These are phyloP conservation scores for Etheostoma cragini DNA, from an alignment of 2,113 vertebrate species.

Conservation along the genomic window DNA sequence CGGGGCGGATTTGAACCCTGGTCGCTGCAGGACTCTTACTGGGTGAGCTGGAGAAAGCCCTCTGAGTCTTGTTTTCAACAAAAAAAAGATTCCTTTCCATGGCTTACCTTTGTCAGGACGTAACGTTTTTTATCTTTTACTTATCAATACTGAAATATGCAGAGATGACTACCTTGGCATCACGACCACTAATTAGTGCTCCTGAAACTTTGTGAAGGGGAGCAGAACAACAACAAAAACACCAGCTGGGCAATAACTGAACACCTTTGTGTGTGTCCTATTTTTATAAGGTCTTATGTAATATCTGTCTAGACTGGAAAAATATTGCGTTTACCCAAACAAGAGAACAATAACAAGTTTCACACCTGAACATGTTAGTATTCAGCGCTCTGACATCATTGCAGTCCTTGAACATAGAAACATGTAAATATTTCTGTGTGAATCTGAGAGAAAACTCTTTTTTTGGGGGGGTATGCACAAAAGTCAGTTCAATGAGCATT, in stretches of 20 bases:
- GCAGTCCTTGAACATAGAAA: too few species aligned
- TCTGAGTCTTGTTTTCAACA: too few species aligned
- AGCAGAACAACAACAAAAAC: neutral
- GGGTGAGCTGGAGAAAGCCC: too few species aligned
- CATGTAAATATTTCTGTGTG: neutral
- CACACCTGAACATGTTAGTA: neutral
- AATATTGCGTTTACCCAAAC: constrained; percentile 30
- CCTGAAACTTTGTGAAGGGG: neutral
- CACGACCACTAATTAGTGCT: neutral
- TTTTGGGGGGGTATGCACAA: neutral
- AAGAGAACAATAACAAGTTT: neutral
- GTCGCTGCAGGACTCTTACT: too few species aligned
- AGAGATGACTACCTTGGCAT: neutral
- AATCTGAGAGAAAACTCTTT: neutral
- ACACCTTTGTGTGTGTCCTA: constrained; percentile 1
- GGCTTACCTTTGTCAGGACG: neutral
- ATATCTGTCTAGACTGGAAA: constrained; percentile 39
- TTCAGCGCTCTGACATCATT: neutral
- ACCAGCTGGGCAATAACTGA: neutral
- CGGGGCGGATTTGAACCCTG: too few species aligned
- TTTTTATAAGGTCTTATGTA: constrained; percentile 39
- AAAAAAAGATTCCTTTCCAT: too few species aligned
- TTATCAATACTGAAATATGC: neutral
- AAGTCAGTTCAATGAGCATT: neutral
- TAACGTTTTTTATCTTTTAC: neutral